Percentiles rank a stretch among this genome's conserved stretches.
Conservation (phyloP, 2,113 vertebrate genomes). For the Rhinoderma darwinii region DNA sequence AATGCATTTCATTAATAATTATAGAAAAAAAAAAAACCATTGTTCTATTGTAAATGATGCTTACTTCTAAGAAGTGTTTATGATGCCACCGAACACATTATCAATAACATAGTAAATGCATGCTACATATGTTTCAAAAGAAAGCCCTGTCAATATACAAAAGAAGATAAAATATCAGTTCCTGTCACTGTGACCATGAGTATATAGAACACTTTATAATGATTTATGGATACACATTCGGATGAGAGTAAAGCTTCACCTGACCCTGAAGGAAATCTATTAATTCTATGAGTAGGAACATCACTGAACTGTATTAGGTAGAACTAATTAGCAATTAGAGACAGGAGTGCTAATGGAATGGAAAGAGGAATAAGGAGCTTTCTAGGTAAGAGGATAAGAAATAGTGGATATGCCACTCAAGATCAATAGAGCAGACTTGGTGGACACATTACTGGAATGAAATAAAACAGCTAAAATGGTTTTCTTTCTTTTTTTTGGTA, state of each 20-base stretch:
- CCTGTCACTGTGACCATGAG: conserved; percentile 37
- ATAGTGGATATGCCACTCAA: conserved; percentile 42
- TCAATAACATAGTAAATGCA: conserved; percentile 13
- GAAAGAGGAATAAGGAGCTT: conserved; percentile 42
- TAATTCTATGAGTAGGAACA: conserved; percentile 56
- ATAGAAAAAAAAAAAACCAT: background rate
- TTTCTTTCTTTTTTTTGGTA: conserved; percentile 34
- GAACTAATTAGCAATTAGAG: conserved; percentile 60
- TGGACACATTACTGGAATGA: conserved; percentile 44
- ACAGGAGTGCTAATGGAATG: conserved; percentile 54
- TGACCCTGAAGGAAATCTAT: conserved; percentile 58
- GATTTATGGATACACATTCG: conserved; percentile 55
- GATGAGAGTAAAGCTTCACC: conserved; percentile 55
- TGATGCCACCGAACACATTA: background rate
- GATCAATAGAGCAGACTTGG: conserved; percentile 39
- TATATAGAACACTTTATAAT: conserved; percentile 54
- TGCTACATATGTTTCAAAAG: conserved; percentile 3
- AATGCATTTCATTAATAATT: background rate
- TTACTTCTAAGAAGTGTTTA: background rate
- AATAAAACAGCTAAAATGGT: conserved; percentile 23
- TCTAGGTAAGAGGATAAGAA: conserved; percentile 53
- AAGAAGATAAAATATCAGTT: conserved; percentile 41
- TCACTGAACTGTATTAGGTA: conserved; percentile 57
- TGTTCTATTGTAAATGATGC: background rate
- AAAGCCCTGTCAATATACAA: conserved; percentile 11